Evolutionary conservation across 2,888 invertebrate species (phyloP), one percentile per base, ranked within the genome.

Genomic region (Sinhomidia bicolor): DNA sequence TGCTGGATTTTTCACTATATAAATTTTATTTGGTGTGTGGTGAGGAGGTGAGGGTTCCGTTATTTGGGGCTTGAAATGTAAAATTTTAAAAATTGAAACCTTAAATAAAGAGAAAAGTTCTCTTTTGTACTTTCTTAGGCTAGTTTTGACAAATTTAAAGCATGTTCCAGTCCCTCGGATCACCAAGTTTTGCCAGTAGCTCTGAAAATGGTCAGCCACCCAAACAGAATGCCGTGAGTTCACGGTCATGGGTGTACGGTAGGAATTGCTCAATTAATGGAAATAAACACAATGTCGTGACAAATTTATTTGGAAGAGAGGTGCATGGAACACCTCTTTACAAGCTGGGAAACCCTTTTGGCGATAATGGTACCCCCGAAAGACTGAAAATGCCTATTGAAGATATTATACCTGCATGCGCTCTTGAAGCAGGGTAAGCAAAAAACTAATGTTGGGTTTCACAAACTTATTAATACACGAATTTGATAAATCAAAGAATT

Each of bases 391-490:
- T 91, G 89, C 85, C 90, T 1, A 81, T 92, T 47, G 91, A 90
- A 62, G 85, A 91, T 36, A 89, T 92, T 12, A 88, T 92, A 57
- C 92, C 92, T 1, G 51, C 84, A 9, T 88, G 90, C 29, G 92
- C 92, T 20, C 71, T 92, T 26, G 91, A 91, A 85, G 91, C 92
- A 71, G 92, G 92, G 92, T 92, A 90, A 88, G 47, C 1, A 6
- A 44, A n/a, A 54, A 23, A n/a, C 54, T 29, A 6, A 14, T 26
- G 44, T 23, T 29, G n/a, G n/a, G n/a, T n/a, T n/a, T n/a, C n/a
- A n/a, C n/a, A n/a, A n/a, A n/a, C n/a, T n/a, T n/a, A n/a, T n/a
- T n/a, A n/a, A n/a, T n/a, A n/a, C n/a, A n/a, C n/a, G n/a, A n/a
- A n/a, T n/a, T n/a, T n/a, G n/a, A n/a, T n/a, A n/a, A n/a, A n/a